These are phyloP conservation scores for Drosophila repleta DNA, from an alignment of 1,140 invertebrate genomes.

Conservation along the genomic window DNA sequence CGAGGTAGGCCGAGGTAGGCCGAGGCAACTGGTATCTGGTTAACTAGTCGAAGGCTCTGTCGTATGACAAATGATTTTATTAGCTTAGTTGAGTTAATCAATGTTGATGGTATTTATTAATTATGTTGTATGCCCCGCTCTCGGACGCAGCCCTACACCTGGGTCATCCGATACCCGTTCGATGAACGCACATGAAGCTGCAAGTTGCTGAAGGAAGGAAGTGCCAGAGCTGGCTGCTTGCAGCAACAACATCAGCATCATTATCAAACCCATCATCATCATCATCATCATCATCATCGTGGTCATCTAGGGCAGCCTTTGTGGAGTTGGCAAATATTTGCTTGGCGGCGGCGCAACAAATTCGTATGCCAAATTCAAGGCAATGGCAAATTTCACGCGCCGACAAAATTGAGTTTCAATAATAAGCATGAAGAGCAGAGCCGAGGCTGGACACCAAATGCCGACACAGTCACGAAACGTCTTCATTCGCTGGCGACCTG, in stretches of 20 bases:
- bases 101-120: conserved; percentile 83
- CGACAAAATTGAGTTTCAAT: conserved; percentile 77
- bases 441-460: conserved; percentile 25
- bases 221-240: conserved; percentile 20
- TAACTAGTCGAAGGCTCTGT: conserved; percentile 75
- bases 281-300: conserved; percentile 7
- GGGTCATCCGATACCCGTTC: conserved; percentile 67
- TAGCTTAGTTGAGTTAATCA: conserved; percentile 83
- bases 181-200: conserved; percentile 42
- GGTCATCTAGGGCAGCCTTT: conserved; percentile 12
- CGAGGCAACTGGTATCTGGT: conserved; percentile 11
- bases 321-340: conserved; percentile 66
- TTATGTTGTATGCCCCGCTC: conserved; percentile 68
- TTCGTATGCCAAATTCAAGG: conserved; percentile 79
- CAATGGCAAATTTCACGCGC: conserved; percentile 79
- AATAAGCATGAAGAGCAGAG: conserved; percentile 74
- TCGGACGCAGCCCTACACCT: conserved; percentile 6
- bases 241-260: conserved; percentile 4
- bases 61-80: conserved; percentile 83
- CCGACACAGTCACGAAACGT: conserved; percentile 81
- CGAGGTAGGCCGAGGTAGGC: not conserved
- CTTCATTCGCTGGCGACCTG: conserved; percentile 66
- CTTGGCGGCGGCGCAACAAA: conserved; percentile 61
- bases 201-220: conserved; percentile 27
- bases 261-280: conserved; percentile 5